A percentile compares a stretch with the other conserved stretches of the same genome.
phyloP scores from a whole-genome alignment of 2,797 vertebrate species.

The Lagodon rhomboides region DNA sequence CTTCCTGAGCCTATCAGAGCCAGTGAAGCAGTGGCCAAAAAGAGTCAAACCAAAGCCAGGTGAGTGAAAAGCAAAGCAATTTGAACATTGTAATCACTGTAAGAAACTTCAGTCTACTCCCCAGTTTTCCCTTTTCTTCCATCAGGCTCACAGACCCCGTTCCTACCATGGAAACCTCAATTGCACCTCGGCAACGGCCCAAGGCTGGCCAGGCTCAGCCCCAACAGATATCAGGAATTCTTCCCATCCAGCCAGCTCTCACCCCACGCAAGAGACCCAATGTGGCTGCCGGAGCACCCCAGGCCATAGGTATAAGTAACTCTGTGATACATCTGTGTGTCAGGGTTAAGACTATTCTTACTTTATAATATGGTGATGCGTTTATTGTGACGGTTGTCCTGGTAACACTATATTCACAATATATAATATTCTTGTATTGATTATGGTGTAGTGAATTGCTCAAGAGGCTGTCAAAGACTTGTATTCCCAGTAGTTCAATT shows the following conservation, averaged over 20 bases:
- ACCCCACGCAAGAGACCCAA: slow-evolving; percentile 95
- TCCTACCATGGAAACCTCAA: slow-evolving; percentile 96
- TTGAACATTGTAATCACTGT: background rate
- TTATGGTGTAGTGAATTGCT: slow-evolving; percentile 29
- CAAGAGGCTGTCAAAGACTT: background rate
- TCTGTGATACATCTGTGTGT: slow-evolving; percentile 16
- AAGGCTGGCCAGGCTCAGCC: slow-evolving; percentile 96
- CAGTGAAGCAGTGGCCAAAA: slow-evolving; percentile 97
- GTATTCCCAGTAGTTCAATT: slow-evolving; percentile 40
- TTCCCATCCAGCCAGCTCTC: slow-evolving; percentile 96
- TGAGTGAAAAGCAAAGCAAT: slow-evolving; percentile 70
- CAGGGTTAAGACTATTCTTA: background rate
- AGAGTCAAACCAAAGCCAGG: slow-evolving; percentile 97
- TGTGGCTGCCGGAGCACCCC: slow-evolving; percentile 79
- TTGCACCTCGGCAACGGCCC: slow-evolving; percentile 96
- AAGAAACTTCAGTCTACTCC: background rate
- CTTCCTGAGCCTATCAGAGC: slow-evolving; percentile 97
- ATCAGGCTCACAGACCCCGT: slow-evolving; percentile 94
- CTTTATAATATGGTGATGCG: background rate
- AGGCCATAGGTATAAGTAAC: slow-evolving; percentile 85
- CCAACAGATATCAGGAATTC: slow-evolving; percentile 94
- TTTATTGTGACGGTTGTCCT: background rate
- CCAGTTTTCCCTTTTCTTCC: slow-evolving; percentile 8
- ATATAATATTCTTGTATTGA: slow-evolving; percentile 10
- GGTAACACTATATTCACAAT: background rate